Evolutionary conservation across 2,113 vertebrate genomes (phyloP).

Genomic region (Recurvirostra avosetta): DNA sequence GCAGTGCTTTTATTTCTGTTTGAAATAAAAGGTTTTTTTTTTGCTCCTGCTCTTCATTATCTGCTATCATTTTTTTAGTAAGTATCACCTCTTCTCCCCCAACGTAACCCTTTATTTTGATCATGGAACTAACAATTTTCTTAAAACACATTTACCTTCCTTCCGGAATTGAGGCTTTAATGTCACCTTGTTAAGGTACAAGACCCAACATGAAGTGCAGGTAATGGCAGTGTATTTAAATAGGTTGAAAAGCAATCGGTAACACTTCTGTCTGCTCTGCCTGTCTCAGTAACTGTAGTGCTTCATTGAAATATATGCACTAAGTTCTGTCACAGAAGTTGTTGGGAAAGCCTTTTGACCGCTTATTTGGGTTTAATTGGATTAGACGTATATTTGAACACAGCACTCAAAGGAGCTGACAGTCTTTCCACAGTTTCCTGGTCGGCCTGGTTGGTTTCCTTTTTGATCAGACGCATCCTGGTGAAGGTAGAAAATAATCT

Average conservation of each 20-base stretch:
- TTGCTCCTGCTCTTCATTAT: neutral
- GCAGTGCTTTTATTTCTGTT: neutral
- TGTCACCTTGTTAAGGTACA: neutral
- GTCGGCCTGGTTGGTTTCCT: neutral
- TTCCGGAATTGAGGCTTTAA: neutral
- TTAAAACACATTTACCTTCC: neutral
- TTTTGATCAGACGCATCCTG: neutral
- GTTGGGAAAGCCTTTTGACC: neutral
- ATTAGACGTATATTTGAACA: neutral
- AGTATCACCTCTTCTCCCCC: neutral
- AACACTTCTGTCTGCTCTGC: neutral
- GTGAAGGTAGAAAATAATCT: constrained; percentile 13
- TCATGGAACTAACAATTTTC: neutral
- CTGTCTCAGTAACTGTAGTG: neutral
- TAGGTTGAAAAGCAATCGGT: neutral
- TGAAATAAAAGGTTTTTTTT: neutral
- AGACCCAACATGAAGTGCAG: neutral
- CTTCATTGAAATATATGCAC: neutral
- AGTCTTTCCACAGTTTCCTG: neutral
- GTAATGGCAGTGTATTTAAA: neutral
- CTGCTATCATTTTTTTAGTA: neutral
- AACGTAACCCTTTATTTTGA: neutral
- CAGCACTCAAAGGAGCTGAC: neutral
- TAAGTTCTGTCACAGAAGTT: neutral
- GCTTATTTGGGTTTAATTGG: neutral